phyloP scores from a whole-genome alignment of 1,140 invertebrate species.

The Araneus ventricosus region DNA sequence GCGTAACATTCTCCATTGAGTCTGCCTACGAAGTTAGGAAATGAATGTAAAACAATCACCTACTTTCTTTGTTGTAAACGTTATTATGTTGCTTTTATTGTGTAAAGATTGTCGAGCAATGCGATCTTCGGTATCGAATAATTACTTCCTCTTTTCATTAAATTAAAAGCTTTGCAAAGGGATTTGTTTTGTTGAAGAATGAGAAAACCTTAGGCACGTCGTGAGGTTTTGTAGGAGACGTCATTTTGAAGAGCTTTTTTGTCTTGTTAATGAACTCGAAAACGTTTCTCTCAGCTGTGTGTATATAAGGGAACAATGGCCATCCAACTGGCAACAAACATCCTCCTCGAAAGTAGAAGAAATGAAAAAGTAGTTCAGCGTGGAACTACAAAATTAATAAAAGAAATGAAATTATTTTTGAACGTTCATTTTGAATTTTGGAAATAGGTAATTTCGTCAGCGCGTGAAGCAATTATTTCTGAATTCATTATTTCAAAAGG shows the following conservation, averaged over 20 bases:
- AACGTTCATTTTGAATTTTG: too few relatives aligned
- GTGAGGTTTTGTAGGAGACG: not conserved
- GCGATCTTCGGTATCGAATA: not conserved
- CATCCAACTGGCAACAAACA: not conserved
- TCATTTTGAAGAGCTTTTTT: not conserved
- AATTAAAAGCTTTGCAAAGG: constrained; percentile 31
- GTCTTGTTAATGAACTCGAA: not conserved
- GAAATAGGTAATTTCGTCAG: too few relatives aligned
- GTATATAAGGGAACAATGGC: not conserved
- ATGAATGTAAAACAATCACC: constrained; percentile 9
- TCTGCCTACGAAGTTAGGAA: not conserved
- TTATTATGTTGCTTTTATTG: constrained; percentile 31
- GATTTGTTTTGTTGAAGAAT: not conserved
- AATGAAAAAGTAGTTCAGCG: not conserved
- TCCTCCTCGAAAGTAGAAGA: not conserved
- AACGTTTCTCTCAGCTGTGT: not conserved
- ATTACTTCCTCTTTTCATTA: constrained; percentile 40
- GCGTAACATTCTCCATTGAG: not conserved
- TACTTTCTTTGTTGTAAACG: constrained; percentile 24
- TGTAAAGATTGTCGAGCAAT: constrained; percentile 29
- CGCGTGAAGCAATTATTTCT: too few relatives aligned
- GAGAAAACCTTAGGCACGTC: not conserved
- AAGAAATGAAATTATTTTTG: too few relatives aligned
- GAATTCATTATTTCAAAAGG: too few relatives aligned
- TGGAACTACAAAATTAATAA: not conserved